These are phyloP conservation scores for Melanotaenia trifasciata DNA, from an alignment of 2,797 vertebrate genomes.

Conservation along the genomic window DNA sequence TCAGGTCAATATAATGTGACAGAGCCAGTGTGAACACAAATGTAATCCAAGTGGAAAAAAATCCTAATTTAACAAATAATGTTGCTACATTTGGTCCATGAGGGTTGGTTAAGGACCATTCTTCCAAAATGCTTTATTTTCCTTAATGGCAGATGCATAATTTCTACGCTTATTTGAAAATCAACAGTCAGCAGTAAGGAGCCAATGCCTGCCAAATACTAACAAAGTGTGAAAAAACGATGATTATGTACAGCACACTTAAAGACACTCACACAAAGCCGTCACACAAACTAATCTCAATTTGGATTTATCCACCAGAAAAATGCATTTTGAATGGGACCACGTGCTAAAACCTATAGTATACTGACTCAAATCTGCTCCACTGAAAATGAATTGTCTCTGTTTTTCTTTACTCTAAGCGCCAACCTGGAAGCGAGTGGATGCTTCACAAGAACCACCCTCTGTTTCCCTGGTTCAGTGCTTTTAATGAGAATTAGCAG, in stretches of 20 bases:
- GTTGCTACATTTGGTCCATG: no score
- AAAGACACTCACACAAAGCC: slow-evolving; percentile 17
- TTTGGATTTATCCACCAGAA: slow-evolving; percentile 2
- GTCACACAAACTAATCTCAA: slow-evolving; percentile 16
- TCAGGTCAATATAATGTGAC: no score
- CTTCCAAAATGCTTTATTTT: no score
- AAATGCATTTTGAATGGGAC: not conserved
- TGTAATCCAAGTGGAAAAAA: no score
- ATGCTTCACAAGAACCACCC: slow-evolving; percentile 9
- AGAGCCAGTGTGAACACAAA: no score
- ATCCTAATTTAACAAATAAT: no score
- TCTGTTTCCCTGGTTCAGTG: not conserved
- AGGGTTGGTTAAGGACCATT: no score
- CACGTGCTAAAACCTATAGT: not conserved
- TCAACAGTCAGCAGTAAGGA: no score
- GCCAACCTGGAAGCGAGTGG: not conserved
- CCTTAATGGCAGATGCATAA: no score
- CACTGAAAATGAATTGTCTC: slow-evolving; percentile 2
- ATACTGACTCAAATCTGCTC: slow-evolving; percentile 2
- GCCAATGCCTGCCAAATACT: slow-evolving; percentile 44
- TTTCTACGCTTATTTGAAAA: no score
- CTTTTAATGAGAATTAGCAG: slow-evolving; percentile 23
- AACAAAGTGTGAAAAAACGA: slow-evolving; percentile 61
- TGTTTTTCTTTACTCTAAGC: not conserved
- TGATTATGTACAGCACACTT: slow-evolving; percentile 33